phyloP scores from a whole-genome alignment of 2,888 invertebrate species.

The Drosophila fungiperda region DNA sequence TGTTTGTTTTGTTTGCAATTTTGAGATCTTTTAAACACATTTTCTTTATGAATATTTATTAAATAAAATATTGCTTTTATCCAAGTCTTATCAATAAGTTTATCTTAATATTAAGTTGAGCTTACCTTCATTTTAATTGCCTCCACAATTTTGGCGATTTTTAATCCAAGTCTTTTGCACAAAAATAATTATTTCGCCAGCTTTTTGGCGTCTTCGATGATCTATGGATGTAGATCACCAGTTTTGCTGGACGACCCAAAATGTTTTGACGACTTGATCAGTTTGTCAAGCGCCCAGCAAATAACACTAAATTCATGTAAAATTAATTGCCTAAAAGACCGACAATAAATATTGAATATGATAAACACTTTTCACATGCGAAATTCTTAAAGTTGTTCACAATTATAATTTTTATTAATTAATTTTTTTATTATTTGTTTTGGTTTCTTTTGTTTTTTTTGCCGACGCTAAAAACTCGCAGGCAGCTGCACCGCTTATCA shows the following conservation, averaged over 20 bases:
- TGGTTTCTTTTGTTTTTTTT: constrained; percentile 14
- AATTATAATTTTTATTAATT: constrained; percentile 2
- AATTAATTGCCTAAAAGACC: constrained; percentile 41
- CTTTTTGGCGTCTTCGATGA: constrained; percentile 36
- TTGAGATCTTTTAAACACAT: background rate
- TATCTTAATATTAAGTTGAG: background rate
- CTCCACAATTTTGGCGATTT: constrained; percentile 85
- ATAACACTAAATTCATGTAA: constrained; percentile 46
- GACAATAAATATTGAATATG: constrained; percentile 15
- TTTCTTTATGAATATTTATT: background rate
- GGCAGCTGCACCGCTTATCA: constrained; percentile 55
- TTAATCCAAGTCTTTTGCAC: constrained; percentile 76
- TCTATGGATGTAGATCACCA: constrained; percentile 30
- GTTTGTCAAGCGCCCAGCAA: constrained; percentile 59
- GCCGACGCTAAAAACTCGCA: constrained; percentile 58
- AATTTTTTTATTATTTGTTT: background rate
- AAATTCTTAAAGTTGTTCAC: constrained; percentile 55
- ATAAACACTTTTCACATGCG: constrained; percentile 48
- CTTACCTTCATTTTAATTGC: constrained; percentile 85
- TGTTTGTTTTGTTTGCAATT: background rate
- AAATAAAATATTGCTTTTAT: too few relatives aligned
- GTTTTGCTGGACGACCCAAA: constrained; percentile 15
- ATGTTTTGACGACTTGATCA: constrained; percentile 59
- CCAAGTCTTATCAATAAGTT: background rate
- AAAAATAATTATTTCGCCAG: constrained; percentile 60